These are phyloP conservation scores for Rhizomys pruinosus DNA, from an alignment of 2,113 vertebrate species.

Conservation along the genomic window DNA sequence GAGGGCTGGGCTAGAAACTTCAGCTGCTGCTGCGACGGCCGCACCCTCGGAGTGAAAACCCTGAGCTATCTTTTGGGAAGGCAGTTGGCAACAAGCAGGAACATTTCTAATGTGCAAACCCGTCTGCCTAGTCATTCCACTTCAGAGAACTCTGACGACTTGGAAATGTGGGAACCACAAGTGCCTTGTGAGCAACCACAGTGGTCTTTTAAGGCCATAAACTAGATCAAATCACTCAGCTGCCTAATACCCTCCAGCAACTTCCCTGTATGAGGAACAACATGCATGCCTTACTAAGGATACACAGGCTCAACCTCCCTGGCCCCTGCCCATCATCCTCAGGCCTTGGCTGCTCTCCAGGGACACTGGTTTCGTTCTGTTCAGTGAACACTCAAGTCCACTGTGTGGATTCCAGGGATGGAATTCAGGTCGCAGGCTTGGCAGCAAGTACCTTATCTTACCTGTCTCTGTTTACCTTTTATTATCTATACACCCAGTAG, in stretches of 20 bases:
- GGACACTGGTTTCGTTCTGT: neutral
- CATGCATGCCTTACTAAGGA: neutral
- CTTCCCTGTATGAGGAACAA: neutral
- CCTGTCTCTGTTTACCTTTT: neutral
- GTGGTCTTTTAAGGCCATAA: neutral
- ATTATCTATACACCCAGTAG: neutral
- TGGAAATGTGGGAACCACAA: neutral
- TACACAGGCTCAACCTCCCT: fast-evolving
- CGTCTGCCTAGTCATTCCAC: neutral
- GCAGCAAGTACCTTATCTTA: neutral
- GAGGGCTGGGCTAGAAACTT: neutral
- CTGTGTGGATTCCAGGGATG: neutral
- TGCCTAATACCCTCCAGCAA: neutral
- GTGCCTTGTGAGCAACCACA: neutral
- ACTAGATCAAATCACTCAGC: neutral
- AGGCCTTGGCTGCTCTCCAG: neutral
- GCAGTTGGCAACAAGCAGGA: neutral
- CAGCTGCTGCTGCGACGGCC: fast-evolving
- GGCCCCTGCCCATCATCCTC: neutral
- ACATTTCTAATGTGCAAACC: neutral
- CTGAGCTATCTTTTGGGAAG: neutral
- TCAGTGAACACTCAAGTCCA: neutral
- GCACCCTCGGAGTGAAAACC: neutral
- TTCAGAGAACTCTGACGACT: neutral
- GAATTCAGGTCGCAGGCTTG: neutral